A percentile compares a stretch with the other conserved stretches of the same genome.
phyloP scores from a whole-genome alignment of 2,888 invertebrate species.

The Polyommatus icarus region DNA sequence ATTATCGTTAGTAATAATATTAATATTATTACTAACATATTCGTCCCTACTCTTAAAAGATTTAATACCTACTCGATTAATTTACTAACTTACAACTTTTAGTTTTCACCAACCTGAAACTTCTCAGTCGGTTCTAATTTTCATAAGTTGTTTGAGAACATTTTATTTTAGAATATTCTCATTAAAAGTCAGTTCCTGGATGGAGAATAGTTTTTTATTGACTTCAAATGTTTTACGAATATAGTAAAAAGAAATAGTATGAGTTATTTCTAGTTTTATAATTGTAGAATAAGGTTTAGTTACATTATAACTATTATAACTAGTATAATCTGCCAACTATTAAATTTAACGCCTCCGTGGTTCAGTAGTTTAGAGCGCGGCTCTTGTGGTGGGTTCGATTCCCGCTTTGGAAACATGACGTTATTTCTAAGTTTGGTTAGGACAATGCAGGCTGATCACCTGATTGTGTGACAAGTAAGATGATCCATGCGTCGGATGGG shows the following conservation, averaged over 20 bases:
- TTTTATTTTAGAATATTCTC: conserved; percentile 3
- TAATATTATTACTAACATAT: too few relatives aligned
- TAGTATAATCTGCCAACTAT: too few relatives aligned
- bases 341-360: neutral
- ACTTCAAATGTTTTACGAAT: neutral
- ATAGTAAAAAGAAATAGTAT: neutral
- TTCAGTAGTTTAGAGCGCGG: too few relatives aligned
- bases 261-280: neutral
- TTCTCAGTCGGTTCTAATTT: neutral
- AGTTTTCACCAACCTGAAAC: neutral
- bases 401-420: too few relatives aligned
- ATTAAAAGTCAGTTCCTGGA: neutral
- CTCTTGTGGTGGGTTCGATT: too few relatives aligned
- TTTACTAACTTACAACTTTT: conserved; percentile 7
- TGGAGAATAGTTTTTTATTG: neutral
- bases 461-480: too few relatives aligned
- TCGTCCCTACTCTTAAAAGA: neutral
- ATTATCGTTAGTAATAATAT: too few relatives aligned
- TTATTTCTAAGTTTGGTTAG: too few relatives aligned
- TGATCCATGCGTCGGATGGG: too few relatives aligned
- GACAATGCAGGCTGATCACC: too few relatives aligned
- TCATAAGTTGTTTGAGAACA: conserved; percentile 29
- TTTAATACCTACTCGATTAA: neutral
- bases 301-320: too few relatives aligned
- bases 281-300: neutral